A percentile compares a stretch with the other conserved stretches of the same genome.
phyloP scores from a whole-genome alignment of 1,140 invertebrate species.

The Tachypleus tridentatus region DNA sequence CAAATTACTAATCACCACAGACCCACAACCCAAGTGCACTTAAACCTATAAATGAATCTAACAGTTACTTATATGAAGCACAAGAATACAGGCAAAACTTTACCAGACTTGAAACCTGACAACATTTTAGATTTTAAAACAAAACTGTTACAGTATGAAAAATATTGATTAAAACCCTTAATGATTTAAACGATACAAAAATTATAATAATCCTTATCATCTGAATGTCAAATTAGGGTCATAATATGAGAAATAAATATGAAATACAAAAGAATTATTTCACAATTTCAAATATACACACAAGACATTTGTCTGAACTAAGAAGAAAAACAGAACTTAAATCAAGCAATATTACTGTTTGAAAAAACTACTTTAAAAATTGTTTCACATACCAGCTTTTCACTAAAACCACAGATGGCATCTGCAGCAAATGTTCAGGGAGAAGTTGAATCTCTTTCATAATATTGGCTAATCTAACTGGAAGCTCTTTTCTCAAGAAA shows the following conservation, averaged over 20 bases:
- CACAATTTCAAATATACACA: not conserved
- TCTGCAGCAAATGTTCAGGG: slow-evolving; percentile 57
- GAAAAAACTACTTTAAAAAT: not conserved
- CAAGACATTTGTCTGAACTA: slow-evolving; percentile 1
- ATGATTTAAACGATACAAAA: too few species aligned
- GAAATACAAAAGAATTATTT: slow-evolving; percentile 3
- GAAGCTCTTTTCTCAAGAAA: slow-evolving; percentile 89
- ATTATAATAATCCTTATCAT: too few species aligned
- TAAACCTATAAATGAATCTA: too few species aligned
- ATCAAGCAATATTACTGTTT: not conserved
- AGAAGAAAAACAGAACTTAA: slow-evolving; percentile 1
- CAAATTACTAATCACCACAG: too few species aligned
- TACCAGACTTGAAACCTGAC: too few species aligned
- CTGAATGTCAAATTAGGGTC: too few species aligned
- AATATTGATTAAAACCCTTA: too few species aligned
- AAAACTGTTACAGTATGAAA: too few species aligned
- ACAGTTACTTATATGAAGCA: too few species aligned
- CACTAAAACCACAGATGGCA: slow-evolving; percentile 78
- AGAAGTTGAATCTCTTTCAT: slow-evolving; percentile 95
- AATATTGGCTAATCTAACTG: slow-evolving; percentile 89
- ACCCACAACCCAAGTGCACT: too few species aligned
- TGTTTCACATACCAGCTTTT: slow-evolving; percentile 32
- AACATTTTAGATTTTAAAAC: too few species aligned
- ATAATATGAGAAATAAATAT: not conserved
- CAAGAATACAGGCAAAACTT: too few species aligned